Conservation (phyloP, 2,113 vertebrate species). For the Puma concolor region DNA sequence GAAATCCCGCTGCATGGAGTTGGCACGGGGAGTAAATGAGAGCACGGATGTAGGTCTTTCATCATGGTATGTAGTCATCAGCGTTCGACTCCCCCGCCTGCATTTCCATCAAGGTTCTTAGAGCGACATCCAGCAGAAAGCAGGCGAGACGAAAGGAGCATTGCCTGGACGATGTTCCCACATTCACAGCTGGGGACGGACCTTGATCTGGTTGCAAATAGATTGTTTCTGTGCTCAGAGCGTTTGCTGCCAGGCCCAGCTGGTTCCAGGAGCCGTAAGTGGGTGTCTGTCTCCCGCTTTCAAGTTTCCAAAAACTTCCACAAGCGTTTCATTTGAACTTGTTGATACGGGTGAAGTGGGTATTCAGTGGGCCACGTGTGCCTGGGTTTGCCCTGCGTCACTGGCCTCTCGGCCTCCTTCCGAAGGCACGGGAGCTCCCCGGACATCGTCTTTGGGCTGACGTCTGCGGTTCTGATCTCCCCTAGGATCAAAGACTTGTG, state of each 20-base stretch:
- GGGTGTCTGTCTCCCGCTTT: background rate
- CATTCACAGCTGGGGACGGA: accelerated
- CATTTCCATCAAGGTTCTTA: background rate
- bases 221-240: background rate
- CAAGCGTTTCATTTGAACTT: background rate
- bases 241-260: background rate
- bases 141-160: background rate
- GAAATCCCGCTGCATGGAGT: background rate
- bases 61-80: background rate
- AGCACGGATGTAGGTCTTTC: background rate
- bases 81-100: accelerated
- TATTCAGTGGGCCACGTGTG: accelerated
- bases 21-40: background rate
- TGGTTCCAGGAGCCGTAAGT: background rate
- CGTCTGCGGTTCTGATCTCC: background rate
- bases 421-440: background rate
- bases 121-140: background rate
- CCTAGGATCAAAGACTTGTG: background rate
- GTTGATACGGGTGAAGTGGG: background rate
- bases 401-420: background rate
- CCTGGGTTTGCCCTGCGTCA: background rate
- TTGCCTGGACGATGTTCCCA: background rate
- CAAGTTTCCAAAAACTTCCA: background rate
- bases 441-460: background rate
- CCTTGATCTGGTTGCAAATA: background rate